A percentile compares a stretch with the other conserved stretches of the same genome.
Conservation (phyloP, 2,888 invertebrate genomes). For the Drosophila cracens region DNA sequence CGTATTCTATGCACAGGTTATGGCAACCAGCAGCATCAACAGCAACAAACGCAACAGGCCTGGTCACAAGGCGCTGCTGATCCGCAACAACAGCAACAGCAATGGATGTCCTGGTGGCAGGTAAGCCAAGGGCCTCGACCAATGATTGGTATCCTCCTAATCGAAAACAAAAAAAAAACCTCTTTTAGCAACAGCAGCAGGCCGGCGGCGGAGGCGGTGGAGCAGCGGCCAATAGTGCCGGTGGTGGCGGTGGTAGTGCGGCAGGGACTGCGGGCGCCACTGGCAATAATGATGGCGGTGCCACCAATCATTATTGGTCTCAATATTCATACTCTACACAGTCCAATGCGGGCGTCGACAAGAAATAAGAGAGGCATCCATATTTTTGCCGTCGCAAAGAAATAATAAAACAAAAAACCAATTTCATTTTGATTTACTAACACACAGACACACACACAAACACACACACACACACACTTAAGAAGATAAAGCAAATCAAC, state of each 20-base stretch:
- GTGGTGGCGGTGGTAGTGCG: conserved; percentile 50
- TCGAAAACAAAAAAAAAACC: neutral
- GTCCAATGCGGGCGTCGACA: conserved; percentile 70
- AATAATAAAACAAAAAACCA: neutral
- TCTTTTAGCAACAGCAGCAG: conserved; percentile 53
- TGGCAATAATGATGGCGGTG: conserved; percentile 69
- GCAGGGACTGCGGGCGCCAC: conserved; percentile 42
- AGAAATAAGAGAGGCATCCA: conserved; percentile 52
- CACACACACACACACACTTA: conserved; percentile 35
- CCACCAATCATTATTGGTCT: conserved; percentile 83
- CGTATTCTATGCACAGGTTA: conserved; percentile 64
- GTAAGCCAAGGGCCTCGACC: conserved; percentile 59
- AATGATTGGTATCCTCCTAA: conserved; percentile 1
- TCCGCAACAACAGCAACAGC: conserved; percentile 82
- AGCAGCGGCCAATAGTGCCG: conserved; percentile 55
- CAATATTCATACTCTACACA: conserved; percentile 84
- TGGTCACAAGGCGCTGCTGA: conserved; percentile 82
- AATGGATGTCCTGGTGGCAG: conserved; percentile 85
- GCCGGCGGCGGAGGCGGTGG: conserved; percentile 31
- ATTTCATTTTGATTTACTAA: conserved; percentile 34
- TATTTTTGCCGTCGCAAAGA: conserved; percentile 17
- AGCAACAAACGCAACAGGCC: conserved; percentile 81
- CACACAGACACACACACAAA: conserved; percentile 29
- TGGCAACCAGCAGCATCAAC: conserved; percentile 79
- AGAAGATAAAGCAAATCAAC: conserved; percentile 49